Percentiles rank a stretch among this genome's conserved stretches.
These are phyloP conservation scores for Chaenocephalus aceratus DNA, from an alignment of 2,113 vertebrate species.

Conservation along the genomic window DNA sequence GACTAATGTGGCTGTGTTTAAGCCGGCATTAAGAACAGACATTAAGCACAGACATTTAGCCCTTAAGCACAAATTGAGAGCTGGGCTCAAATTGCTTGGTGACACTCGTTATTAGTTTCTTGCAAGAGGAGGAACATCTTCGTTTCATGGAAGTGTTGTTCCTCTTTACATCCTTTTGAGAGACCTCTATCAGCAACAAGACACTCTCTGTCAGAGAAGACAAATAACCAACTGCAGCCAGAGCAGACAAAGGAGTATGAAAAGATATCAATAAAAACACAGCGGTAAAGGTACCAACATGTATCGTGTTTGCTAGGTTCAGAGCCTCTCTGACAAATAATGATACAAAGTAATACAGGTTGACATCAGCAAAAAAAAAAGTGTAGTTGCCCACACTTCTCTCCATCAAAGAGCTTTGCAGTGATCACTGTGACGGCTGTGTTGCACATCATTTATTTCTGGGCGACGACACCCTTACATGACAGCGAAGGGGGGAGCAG, in stretches of 20 bases:
- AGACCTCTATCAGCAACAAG: neutral
- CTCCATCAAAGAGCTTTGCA: conserved; percentile 36
- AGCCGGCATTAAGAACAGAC: conserved; percentile 32
- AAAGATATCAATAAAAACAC: conserved; percentile 2
- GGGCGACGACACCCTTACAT: conserved; percentile 21
- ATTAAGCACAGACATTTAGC: conserved; percentile 44
- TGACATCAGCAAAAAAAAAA: conserved; percentile 30
- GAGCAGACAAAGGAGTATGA: neutral
- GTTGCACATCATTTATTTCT: conserved; percentile 41
- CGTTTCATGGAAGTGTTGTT: conserved; percentile 25
- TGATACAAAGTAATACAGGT: conserved; percentile 20
- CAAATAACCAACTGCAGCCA: neutral
- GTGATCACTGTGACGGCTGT: conserved; percentile 36
- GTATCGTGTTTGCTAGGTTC: conserved; percentile 12
- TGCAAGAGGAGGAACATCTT: conserved; percentile 13
- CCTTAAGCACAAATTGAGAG: conserved; percentile 46
- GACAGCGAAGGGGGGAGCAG: conserved; percentile 21
- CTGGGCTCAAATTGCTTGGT: conserved; percentile 35
- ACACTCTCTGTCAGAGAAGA: conserved; percentile 27
- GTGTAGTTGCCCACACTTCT: neutral
- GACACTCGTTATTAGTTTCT: conserved; percentile 39
- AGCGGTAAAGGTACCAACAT: neutral
- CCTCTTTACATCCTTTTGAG: conserved; percentile 9
- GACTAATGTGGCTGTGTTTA: conserved; percentile 36
- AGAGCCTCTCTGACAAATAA: conserved; percentile 7